Percentiles rank a stretch among this genome's conserved stretches.
Evolutionary conservation across 2,113 vertebrate genomes (phyloP).

Genomic region (Bufo gargarizans): DNA sequence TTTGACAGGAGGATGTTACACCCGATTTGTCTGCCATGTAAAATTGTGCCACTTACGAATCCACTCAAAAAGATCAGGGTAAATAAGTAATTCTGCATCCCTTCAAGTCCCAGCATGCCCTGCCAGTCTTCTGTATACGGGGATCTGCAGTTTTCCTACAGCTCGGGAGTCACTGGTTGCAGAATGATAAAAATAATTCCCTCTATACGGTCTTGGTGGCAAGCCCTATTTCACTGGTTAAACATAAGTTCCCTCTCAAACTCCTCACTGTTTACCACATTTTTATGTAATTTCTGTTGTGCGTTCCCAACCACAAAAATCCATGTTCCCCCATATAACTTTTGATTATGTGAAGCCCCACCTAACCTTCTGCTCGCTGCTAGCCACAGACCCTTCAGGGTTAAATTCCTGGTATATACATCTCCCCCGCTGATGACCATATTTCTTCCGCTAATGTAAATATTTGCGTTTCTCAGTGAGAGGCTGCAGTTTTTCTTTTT

Average conservation of each 20-base stretch:
- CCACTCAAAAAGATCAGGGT: no score
- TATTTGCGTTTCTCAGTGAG: conserved; percentile 43
- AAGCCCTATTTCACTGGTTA: neutral
- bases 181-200: neutral
- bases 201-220: neutral
- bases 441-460: conserved; percentile 52
- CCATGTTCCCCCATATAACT: neutral
- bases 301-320: neutral
- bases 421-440: conserved; percentile 26
- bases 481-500: conserved; percentile 41
- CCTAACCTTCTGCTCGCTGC: neutral
- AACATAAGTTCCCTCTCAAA: neutral
- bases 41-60: no score
- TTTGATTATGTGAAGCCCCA: conserved; percentile 11
- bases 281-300: conserved; percentile 21
- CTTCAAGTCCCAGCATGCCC: neutral
- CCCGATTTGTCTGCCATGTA: no score
- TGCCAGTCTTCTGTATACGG: neutral
- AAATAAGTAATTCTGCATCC: no score
- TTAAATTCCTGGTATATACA: conserved; percentile 39
- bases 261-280: neutral
- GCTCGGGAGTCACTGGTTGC: no score
- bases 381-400: neutral
- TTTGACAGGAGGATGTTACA: no score
- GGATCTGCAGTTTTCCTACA: neutral